Conservation (phyloP, 2,797 vertebrate genomes). For the Trichosurus vulpecula region DNA sequence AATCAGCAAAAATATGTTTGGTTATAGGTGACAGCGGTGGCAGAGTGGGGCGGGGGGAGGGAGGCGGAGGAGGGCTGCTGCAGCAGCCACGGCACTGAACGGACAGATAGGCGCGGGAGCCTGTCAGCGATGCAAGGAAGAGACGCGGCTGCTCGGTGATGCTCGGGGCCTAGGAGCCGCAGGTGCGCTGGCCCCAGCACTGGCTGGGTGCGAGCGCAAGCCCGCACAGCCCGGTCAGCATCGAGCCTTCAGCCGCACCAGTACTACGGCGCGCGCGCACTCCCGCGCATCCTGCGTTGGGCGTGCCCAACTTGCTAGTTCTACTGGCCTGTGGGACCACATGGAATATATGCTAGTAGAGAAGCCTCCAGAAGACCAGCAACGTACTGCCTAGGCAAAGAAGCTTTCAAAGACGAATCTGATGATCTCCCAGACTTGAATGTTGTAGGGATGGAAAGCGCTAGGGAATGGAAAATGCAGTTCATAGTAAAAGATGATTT, state of each 20-base stretch:
- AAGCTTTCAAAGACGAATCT: constrained; percentile 95
- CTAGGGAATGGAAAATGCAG: constrained; percentile 99
- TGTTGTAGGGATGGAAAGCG: constrained; percentile 98
- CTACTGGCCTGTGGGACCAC: constrained; percentile 97
- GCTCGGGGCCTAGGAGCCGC: constrained; percentile 88
- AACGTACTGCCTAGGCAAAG: constrained; percentile 97
- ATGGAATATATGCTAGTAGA: constrained; percentile 97
- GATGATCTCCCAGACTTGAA: constrained; percentile 98
- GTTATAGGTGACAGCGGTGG: constrained; percentile 76
- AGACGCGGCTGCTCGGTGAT: constrained; percentile 87
- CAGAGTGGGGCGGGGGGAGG: constrained; percentile 70
- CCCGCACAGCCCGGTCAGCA: constrained; percentile 85
- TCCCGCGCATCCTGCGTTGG: constrained; percentile 95
- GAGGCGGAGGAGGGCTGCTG: constrained; percentile 68
- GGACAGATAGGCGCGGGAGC: too few relatives aligned
- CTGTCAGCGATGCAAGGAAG: constrained; percentile 78
- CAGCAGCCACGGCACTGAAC: constrained; percentile 68
- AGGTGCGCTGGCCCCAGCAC: constrained; percentile 91
- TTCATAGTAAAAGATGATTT: too few relatives aligned
- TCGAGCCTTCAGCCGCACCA: constrained; percentile 96
- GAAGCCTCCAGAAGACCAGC: constrained; percentile 97
- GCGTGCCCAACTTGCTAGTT: constrained; percentile 97
- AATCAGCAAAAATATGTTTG: neutral
- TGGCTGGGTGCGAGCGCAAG: constrained; percentile 79
- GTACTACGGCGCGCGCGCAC: constrained; percentile 92